These are phyloP conservation scores for Syrphus vitripennis DNA, from an alignment of 2,888 invertebrate species.

Conservation along the genomic window DNA sequence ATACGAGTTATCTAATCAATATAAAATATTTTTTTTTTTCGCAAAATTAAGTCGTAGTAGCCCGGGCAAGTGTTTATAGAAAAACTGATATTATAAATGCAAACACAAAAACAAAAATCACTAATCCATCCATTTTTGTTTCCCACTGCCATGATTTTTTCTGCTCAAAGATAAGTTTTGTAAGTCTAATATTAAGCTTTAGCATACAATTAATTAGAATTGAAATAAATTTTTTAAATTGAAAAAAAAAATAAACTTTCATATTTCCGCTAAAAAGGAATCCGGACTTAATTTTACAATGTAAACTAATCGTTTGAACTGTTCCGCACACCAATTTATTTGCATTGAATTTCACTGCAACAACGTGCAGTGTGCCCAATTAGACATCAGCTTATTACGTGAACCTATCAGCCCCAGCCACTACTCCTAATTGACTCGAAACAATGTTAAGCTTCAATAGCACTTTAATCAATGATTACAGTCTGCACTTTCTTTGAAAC, in stretches of 20 bases:
- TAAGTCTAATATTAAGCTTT: no score
- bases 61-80: no score
- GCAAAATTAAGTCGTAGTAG: no score
- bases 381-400: slow-evolving; percentile 7
- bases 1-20: no score
- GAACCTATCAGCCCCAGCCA: neutral
- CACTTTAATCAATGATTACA: neutral
- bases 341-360: neutral
- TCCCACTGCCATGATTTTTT: no score
- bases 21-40: no score
- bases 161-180: no score
- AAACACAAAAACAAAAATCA: no score
- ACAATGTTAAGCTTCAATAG: slow-evolving; percentile 15
- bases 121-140: no score
- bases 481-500: slow-evolving; percentile 5
- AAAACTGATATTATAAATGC: no score
- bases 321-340: slow-evolving; percentile 7
- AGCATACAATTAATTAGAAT: no score
- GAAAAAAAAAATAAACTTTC: neutral
- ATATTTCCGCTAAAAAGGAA: neutral
- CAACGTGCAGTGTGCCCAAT: neutral
- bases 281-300: neutral
- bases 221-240: no score
- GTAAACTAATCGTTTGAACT: neutral
- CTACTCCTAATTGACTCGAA: neutral